Evolutionary conservation across 2,797 vertebrate species (phyloP), one percentile per base, ranked within the genome.

Genomic region (Enteromius thamalakanensis): DNA sequence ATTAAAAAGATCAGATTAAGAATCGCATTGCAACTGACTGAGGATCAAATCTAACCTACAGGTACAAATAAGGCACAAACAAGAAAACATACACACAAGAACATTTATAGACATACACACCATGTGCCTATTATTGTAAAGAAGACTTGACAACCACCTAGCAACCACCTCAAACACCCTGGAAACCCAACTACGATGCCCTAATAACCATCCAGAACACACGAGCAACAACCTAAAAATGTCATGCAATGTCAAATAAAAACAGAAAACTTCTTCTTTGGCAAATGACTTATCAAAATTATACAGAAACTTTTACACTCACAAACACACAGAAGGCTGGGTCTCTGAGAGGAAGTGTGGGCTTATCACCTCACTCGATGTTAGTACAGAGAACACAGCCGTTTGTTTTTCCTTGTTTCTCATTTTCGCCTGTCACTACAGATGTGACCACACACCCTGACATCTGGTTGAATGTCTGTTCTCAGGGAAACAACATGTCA

Each of bases 361-460:
- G 76, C 62, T 87, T 87, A 87, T 80, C 84, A 85, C 58, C 69
- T 14, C 64, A 70, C 40, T 64, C 45, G 23, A 62, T 84, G 85
- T 79, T 65, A 77, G 83, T 76, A 67, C 79, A 87, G 67, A 42
- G 69, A 86, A 79, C 42, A 6, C 68, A 67, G 72, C 75, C 81
- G 82, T 88, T 87, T 85, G 84, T 84, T 85, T 80, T 81, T 80
- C 70, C 74, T 87, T 85, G 87, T 87, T 88, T 84, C 79, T 89
- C 83, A 88, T 90, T 86, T 87, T 87, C 86, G 53, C 86, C 81
- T 85, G 87, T 90, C 88, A 88, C 88, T 88, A 81, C 79, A 87
- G 83, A 89, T 90, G 88, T 89, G 84, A 87, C 87, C 89, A 82
- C 42, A 85, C 79, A 65, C 76, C 74, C 83, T 87, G 86, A 87